Base-by-base conservation (phyloP, 2,888 invertebrate species). In the Drosophila mimica region DNA sequence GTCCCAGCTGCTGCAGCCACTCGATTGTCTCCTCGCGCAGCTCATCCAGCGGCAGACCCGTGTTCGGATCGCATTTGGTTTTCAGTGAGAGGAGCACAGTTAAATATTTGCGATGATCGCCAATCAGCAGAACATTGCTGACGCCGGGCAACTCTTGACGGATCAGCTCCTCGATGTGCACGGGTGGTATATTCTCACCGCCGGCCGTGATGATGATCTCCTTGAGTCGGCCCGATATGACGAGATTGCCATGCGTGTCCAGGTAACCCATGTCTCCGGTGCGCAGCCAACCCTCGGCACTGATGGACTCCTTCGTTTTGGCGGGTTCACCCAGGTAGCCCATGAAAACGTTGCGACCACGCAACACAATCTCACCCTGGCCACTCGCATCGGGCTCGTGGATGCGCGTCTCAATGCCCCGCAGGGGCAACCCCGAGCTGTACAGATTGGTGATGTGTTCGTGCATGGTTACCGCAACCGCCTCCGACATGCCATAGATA, bases 201-300 rank as follows among this genome's bases (percentile, higher is more conserved):
- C 98, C 98, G n/a, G 98, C 97, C 4, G 98, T 98, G 82, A 98
- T 98, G 31, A 98, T 94, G 34, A 98, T 89, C 92, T 98, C 98
- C 95, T 95, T 95, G 52, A 95, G 94, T 79, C 95, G 94, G 64
- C 97, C 97, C 25, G 97, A 97, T 68, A 97, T 95, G 76, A 94
- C 95, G 0, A 97, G 90, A 86, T 95, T 95, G 52, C 96, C 96
- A 62, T 96, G 94, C 40, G 94, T 94, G 89, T 98, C 97, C 2
- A 96, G 92, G 82, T 94, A 94, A 15, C 98, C 98, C n/a, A 98
- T 93, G 92, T 98, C 98, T 1, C 98, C 98, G 0, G 96, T 96
- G 87, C 96, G 96, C 57, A 98, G 92, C 97, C 97, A 98, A 4
- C 97, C 97, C 0, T 97, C 96, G 0, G 94, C 94, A 82, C 96